These are phyloP conservation scores for Cavia aperea DNA, from an alignment of 2,113 vertebrate species.

Conservation along the genomic window DNA sequence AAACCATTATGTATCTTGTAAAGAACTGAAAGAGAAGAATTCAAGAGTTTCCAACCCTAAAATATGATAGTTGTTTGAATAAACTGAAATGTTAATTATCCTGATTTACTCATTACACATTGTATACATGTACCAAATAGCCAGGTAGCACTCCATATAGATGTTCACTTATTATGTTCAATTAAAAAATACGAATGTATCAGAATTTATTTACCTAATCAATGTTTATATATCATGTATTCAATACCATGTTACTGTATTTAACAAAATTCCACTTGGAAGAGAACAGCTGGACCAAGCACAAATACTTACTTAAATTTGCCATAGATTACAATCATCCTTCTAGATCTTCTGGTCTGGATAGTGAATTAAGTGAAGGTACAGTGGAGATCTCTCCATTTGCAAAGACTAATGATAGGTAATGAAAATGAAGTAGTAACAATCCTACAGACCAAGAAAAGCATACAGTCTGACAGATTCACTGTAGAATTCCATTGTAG, in stretches of 20 bases:
- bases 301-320: neutral
- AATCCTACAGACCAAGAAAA: neutral
- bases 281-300: neutral
- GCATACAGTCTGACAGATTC: no score
- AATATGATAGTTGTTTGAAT: neutral
- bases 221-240: neutral
- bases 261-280: neutral
- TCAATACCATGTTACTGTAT: neutral
- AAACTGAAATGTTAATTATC: neutral
- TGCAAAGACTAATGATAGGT: neutral
- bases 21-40: neutral
- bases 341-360: neutral
- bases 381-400: neutral
- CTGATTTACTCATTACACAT: neutral
- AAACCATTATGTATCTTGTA: neutral
- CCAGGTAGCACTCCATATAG: neutral
- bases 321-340: neutral
- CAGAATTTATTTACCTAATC: neutral
- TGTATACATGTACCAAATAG: neutral
- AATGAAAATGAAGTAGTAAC: neutral
- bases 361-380: neutral
- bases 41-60: neutral
- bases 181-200: neutral
- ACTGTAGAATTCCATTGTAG: neutral
- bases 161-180: neutral